Evolutionary conservation across 2,888 invertebrate species (phyloP).

Genomic region (Molorchus minor): DNA sequence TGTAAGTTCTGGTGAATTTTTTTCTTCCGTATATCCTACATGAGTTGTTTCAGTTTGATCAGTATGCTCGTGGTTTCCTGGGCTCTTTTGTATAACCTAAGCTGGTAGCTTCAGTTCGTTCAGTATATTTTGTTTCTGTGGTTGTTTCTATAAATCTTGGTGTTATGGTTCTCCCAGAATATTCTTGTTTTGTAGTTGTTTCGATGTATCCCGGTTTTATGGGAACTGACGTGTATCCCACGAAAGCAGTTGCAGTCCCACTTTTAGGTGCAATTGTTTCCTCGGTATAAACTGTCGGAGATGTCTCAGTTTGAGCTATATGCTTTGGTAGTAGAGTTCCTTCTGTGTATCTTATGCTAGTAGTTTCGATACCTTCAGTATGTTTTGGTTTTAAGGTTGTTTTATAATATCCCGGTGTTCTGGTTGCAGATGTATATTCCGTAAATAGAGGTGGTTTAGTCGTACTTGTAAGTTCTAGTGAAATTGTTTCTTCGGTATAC

Average conservation of each 20-base stretch:
- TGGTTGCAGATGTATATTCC: background rate
- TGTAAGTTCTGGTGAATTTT: background rate
- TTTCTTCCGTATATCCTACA: background rate
- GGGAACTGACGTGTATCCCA: no score
- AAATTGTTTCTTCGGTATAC: no score
- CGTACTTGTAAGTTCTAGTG: no score
- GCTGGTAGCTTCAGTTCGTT: background rate
- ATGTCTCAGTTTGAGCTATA: slow-evolving; percentile 2
- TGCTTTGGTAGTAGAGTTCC: background rate
- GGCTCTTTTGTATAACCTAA: background rate
- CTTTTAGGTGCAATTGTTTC: no score
- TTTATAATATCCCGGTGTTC: background rate
- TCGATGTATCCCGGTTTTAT: background rate
- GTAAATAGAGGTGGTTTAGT: no score
- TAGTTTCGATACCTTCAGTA: no score
- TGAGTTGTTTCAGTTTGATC: background rate
- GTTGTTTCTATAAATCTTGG: background rate
- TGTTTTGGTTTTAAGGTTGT: background rate
- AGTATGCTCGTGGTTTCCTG: background rate
- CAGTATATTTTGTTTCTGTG: background rate
- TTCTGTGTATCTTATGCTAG: no score
- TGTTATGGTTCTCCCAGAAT: background rate
- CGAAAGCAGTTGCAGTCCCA: no score
- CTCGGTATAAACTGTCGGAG: background rate
- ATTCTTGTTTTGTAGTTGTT: background rate